These are phyloP conservation scores for Calosoma granatense DNA, from an alignment of 1,140 invertebrate genomes.

Conservation along the genomic window DNA sequence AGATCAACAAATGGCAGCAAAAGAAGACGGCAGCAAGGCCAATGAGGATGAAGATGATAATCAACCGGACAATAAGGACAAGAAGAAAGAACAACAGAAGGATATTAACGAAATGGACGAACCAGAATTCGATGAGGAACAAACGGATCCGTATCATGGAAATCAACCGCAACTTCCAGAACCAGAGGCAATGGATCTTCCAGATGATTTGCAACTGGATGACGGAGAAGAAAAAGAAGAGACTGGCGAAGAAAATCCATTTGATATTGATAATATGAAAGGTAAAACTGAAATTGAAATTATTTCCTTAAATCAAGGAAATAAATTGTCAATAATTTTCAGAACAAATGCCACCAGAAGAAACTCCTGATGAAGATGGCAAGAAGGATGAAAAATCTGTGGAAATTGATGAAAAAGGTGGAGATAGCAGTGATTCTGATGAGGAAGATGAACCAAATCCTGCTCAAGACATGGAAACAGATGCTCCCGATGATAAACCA, in stretches of 20 bases:
- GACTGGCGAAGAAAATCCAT: constrained; percentile 64
- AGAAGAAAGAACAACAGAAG: constrained; percentile 42
- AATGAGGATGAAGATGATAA: constrained; percentile 37
- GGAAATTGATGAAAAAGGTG: constrained; percentile 32
- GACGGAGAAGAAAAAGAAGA: constrained; percentile 52
- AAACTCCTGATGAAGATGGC: constrained; percentile 27
- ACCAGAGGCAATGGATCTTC: constrained; percentile 75
- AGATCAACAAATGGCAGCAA: constrained; percentile 45
- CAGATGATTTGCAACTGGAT: constrained; percentile 76
- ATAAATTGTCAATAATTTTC: constrained; percentile 5
- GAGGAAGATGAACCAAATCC: constrained; percentile 27
- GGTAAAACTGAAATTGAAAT: constrained; percentile 32
- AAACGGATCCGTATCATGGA: constrained; percentile 78
- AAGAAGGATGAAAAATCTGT: constrained; percentile 37
- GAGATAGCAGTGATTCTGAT: constrained; percentile 24
- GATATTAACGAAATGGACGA: constrained; percentile 73
- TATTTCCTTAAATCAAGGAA: background rate
- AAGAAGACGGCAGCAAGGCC: constrained; percentile 45
- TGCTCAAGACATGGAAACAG: constrained; percentile 26
- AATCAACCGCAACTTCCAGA: constrained; percentile 63
- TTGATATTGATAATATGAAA: constrained; percentile 73
- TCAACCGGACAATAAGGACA: constrained; percentile 37
- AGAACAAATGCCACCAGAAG: constrained; percentile 21
- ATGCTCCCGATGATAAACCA: constrained; percentile 36
- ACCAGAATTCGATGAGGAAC: constrained; percentile 67